phyloP scores from a whole-genome alignment of 2,113 vertebrate genomes.

The Melanocharis versteri region DNA sequence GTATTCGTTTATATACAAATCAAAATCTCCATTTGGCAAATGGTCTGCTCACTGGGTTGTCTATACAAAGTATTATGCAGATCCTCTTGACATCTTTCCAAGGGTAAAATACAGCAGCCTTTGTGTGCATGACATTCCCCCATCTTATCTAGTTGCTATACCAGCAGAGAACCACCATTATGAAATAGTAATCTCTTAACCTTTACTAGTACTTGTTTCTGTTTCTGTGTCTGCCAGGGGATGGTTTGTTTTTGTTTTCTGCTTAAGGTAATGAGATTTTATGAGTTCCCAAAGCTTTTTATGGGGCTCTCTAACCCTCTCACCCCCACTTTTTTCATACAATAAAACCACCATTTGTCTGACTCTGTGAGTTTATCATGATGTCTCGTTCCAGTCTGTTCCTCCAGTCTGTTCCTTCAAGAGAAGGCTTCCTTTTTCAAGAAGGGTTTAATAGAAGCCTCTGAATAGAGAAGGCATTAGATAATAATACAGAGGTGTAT shows the following conservation, averaged over 20 bases:
- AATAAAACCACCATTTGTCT: not conserved
- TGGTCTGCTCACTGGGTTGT: not conserved
- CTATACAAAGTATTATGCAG: not conserved
- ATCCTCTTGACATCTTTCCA: slow-evolving; percentile 14
- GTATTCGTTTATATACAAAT: not conserved
- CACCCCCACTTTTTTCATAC: not conserved
- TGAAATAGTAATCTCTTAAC: not conserved
- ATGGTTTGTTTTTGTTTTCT: not conserved
- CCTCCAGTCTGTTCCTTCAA: not conserved
- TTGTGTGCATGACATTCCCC: not conserved
- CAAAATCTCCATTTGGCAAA: not conserved
- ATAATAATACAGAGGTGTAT: not conserved
- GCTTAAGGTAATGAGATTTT: not conserved
- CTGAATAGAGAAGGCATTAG: not conserved
- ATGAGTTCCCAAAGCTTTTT: not conserved
- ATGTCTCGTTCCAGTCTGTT: not conserved
- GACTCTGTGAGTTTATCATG: rapidly evolving
- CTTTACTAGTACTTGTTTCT: not conserved
- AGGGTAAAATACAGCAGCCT: not conserved
- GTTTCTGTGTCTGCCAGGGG: not conserved
- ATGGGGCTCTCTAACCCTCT: not conserved
- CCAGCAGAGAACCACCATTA: not conserved
- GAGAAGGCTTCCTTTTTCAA: not conserved
- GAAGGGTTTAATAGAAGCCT: not conserved
- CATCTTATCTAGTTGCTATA: not conserved